Base-by-base conservation (phyloP, 2,113 vertebrate genomes). In the Zootoca vivipara region DNA sequence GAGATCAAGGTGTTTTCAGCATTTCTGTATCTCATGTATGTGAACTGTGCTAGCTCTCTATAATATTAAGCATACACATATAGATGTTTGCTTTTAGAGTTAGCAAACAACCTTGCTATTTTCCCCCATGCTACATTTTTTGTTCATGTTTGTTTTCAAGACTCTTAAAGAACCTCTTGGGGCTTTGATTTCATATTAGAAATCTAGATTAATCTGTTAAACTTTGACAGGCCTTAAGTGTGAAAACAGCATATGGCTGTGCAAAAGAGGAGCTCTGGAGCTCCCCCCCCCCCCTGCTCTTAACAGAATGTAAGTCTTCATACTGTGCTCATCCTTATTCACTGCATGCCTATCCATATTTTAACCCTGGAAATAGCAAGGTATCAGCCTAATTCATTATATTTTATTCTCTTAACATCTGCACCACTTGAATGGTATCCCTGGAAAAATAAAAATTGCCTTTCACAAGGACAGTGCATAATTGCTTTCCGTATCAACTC, bases 121-220 rank as follows among this genome's bases (percentile, higher is more conserved):
- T 12, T 7, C 30, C 33, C 74, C 91, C 90, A 88, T 15, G 3
- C 5, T 4, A 1, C n/a, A 52, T 52, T 62, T 62, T 62, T 62
- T 62, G 83, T 86, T 90, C 58, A 0, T 73, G 82, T 86, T 62
- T 88, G 74, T 73, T 79, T 20, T 92, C 84, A 93, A 92, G 67
- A 92, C 91, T 93, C 90, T 89, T 62, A 83, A 69, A 6, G 22
- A 92, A 78, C 18, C 74, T 87, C 85, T 88, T 62, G 80, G 64
- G 80, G 73, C 67, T 88, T 90, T 89, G 84, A 91, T 78, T 88
- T 91, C 87, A 92, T 94, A 95, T 94, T 92, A 91, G 85, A 89
- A 94, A 92, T 93, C 90, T 93, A 94, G 78, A 94, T 93, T 94
- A 95, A 94, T 95, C 88, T 94, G 91, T 95, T 93, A 94, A 94